Evolutionary conservation across 2,797 vertebrate species (phyloP).

Genomic region (Acrossocheilus fasciatus): DNA sequence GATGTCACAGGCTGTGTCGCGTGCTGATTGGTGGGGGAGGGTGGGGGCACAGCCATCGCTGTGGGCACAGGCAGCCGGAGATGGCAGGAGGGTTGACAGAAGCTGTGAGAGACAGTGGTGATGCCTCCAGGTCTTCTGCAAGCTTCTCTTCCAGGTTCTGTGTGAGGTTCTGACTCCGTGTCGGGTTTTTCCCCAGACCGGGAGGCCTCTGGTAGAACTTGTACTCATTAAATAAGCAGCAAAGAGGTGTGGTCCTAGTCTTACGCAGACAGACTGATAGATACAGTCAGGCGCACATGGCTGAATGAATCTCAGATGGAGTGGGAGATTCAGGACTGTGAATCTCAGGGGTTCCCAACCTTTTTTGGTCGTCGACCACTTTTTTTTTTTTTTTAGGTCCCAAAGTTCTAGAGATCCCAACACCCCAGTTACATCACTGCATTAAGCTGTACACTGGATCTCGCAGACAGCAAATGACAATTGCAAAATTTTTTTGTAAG

Average conservation of each 20-base stretch:
- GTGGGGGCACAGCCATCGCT: constrained; percentile 43
- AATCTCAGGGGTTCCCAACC: neutral
- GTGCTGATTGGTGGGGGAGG: constrained; percentile 71
- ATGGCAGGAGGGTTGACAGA: constrained; percentile 73
- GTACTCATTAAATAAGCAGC: constrained; percentile 43
- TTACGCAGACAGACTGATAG: constrained; percentile 1
- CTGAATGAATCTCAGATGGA: constrained; percentile 32
- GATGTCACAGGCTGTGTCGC: constrained; percentile 72
- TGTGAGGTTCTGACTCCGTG: constrained; percentile 25
- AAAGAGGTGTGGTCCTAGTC: constrained; percentile 32
- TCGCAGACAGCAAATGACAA: neutral
- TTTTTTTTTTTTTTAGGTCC: neutral
- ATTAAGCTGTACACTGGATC: neutral
- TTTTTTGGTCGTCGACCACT: neutral
- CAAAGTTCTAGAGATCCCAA: neutral
- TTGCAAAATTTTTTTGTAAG: neutral
- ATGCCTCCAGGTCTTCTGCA: constrained; percentile 70
- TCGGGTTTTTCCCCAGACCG: constrained; percentile 56
- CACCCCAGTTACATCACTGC: neutral
- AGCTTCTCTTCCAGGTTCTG: constrained; percentile 44
- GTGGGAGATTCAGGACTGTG: neutral
- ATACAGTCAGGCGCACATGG: constrained; percentile 1
- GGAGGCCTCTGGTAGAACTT: constrained; percentile 59
- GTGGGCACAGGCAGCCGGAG: constrained; percentile 62
- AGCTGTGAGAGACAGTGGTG: constrained; percentile 70